phyloP scores from a whole-genome alignment of 2,888 invertebrate genomes.

The Synanthedon formicaeformis region DNA sequence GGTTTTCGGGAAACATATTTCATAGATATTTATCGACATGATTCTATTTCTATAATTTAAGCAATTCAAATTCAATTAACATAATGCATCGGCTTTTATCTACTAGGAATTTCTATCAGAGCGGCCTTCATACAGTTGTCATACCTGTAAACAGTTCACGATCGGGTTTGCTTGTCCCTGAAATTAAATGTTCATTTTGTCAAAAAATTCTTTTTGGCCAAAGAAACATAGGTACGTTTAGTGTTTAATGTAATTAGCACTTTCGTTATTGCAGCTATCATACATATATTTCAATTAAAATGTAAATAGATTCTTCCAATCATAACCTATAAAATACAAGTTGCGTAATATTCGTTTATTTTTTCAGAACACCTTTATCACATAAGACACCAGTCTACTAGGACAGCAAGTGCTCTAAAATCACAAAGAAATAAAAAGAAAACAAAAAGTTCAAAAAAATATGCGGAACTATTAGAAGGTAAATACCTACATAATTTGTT shows the following conservation, averaged over 20 bases:
- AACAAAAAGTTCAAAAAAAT: constrained; percentile 66
- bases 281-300: background rate
- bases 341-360: constrained; percentile 50
- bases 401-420: constrained; percentile 43
- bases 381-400: constrained; percentile 53
- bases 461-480: constrained; percentile 79
- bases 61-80: constrained; percentile 18
- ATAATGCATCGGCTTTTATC: constrained; percentile 59
- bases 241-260: background rate
- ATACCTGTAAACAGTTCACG: constrained; percentile 28
- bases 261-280: background rate
- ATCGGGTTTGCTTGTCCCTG: constrained; percentile 22
- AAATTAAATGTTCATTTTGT: constrained; percentile 60
- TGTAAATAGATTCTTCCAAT: constrained; percentile 8
- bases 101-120: constrained; percentile 51
- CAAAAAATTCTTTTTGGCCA: constrained; percentile 43
- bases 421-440: constrained; percentile 53
- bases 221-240: constrained; percentile 36
- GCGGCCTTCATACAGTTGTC: constrained; percentile 39
- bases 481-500: constrained; percentile 11
- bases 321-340: constrained; percentile 25
- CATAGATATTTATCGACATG: constrained; percentile 28
- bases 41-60: constrained; percentile 12
- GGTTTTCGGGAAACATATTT: no score
- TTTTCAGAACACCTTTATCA: constrained; percentile 41